Percentiles rank a stretch among this genome's conserved stretches.
Evolutionary conservation across 2,888 invertebrate species (phyloP).

Genomic region (Pyrgus malvae): DNA sequence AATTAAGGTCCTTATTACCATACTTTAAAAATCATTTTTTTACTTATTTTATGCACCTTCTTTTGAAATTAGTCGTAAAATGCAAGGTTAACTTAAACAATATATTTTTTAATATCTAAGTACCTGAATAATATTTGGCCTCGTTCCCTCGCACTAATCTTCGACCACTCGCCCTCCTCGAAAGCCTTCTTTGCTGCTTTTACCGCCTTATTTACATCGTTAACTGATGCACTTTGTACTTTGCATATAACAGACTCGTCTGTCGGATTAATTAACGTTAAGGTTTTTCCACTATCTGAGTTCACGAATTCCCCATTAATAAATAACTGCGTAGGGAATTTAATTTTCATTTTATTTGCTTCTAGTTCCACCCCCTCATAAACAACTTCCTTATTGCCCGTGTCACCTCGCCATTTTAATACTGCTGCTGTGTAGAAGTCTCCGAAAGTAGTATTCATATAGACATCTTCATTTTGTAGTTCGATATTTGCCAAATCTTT

Average conservation of each 20-base stretch:
- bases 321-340: conserved; percentile 94
- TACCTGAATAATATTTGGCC: conserved; percentile 91
- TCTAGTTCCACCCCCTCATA: conserved; percentile 89
- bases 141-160: conserved; percentile 95
- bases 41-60: no score
- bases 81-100: no score
- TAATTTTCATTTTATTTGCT: conserved; percentile 91
- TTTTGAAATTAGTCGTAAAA: no score
- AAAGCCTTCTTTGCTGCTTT: conserved; percentile 94
- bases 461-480: conserved; percentile 94
- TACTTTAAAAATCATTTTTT: no score
- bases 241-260: conserved; percentile 91
- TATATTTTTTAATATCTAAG: background rate
- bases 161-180: conserved; percentile 95
- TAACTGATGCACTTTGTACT: conserved; percentile 86
- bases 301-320: conserved; percentile 95
- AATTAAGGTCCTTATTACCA: no score
- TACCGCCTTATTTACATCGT: conserved; percentile 94
- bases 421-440: conserved; percentile 89
- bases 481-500: conserved; percentile 89
- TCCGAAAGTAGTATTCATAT: conserved; percentile 94
- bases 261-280: conserved; percentile 90
- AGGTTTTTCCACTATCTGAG: conserved; percentile 84
- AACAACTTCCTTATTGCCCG: conserved; percentile 77
- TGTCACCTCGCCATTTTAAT: conserved; percentile 84